phyloP scores from a whole-genome alignment of 2,797 vertebrate species.

The Oophaga sylvatica region DNA sequence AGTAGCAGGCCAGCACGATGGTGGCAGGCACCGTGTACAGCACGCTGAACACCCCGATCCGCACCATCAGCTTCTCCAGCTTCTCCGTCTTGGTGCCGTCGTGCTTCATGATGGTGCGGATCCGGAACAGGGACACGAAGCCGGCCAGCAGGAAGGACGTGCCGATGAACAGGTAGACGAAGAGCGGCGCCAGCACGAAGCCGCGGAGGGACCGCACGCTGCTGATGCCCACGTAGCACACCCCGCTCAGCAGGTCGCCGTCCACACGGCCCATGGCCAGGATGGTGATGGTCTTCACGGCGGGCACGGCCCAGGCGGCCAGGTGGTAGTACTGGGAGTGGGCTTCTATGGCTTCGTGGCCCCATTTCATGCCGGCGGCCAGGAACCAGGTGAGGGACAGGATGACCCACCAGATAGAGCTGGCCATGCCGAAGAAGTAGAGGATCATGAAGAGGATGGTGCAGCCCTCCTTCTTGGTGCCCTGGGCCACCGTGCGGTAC shows the following conservation, averaged over 20 bases:
- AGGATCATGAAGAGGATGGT: slow-evolving; percentile 92
- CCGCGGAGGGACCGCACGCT: slow-evolving; percentile 91
- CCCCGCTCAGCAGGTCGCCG: slow-evolving; percentile 92
- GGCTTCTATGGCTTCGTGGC: slow-evolving; percentile 96
- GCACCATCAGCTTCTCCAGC: slow-evolving; percentile 97
- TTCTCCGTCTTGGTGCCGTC: slow-evolving; percentile 98
- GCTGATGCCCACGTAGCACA: slow-evolving; percentile 95
- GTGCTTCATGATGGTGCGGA: slow-evolving; percentile 98
- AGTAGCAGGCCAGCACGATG: slow-evolving; percentile 95
- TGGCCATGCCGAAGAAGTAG: slow-evolving; percentile 92
- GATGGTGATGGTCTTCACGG: slow-evolving; percentile 96
- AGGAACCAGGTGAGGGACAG: slow-evolving; percentile 92
- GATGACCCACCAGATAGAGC: slow-evolving; percentile 93
- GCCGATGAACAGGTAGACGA: slow-evolving; percentile 96
- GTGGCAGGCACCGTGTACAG: slow-evolving; percentile 97
- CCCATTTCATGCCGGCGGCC: slow-evolving; percentile 97
- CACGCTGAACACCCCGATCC: slow-evolving; percentile 95
- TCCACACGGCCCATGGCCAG: slow-evolving; percentile 97
- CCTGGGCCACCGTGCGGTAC: slow-evolving; percentile 92
- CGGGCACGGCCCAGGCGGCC: slow-evolving; percentile 95
- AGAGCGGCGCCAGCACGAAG: slow-evolving; percentile 93
- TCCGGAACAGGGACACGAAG: slow-evolving; percentile 95
- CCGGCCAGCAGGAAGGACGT: slow-evolving; percentile 98
- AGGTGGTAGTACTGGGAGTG: slow-evolving; percentile 98
- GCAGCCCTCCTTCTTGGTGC: slow-evolving; percentile 91